Base-by-base conservation (phyloP, 1,140 invertebrate genomes). In the Atta cephalotes region DNA sequence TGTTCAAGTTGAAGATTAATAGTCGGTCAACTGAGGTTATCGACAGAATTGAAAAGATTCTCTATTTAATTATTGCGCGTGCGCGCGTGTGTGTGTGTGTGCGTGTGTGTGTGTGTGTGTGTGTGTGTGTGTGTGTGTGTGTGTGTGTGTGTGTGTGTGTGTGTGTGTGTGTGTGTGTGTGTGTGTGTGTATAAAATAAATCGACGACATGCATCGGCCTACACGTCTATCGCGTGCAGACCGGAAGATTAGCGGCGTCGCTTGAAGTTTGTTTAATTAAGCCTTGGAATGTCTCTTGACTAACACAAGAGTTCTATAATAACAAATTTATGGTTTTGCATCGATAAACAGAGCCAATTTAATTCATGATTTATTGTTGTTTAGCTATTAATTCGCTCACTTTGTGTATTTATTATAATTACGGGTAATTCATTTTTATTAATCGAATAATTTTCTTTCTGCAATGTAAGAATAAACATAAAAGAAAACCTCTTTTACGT, bases 231-330 rank as follows among this genome's bases (percentile, higher is more conserved):
- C 51, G n/a, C 0, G 7, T 35, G 16, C 5, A 35, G 21, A n/a
- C 72, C 63, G 7, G 76, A 81, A 58, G 14, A 81, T 79, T 49
- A 58, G 65, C 31, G 39, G 7, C 7, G 7, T 39, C 7, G 60
- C 25, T 87, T 62, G 63, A 45, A 76, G 76, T 81, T 35, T 39
- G 7, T 39, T 39, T 90, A 91, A 90, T 90, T 90, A 90, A 88
- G 68, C 31, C 58, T 25, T 25, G 12, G 51, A 88, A 89, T 81
- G 77, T 77, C 79, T 89, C 53, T 3, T 31, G 49, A 49, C 51
- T 68, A 89, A 82, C 58, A 28, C 35, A 31, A 58, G 31, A 21
- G 58, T 74, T 66, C 51, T 58, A 6, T 35, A 35, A 35, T 35
- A 76, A 49, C 79, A 87, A 76, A 56, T 39, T 7, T 60, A 63